Conservation (phyloP, 2,113 vertebrate genomes). For the Charadrius vociferus region DNA sequence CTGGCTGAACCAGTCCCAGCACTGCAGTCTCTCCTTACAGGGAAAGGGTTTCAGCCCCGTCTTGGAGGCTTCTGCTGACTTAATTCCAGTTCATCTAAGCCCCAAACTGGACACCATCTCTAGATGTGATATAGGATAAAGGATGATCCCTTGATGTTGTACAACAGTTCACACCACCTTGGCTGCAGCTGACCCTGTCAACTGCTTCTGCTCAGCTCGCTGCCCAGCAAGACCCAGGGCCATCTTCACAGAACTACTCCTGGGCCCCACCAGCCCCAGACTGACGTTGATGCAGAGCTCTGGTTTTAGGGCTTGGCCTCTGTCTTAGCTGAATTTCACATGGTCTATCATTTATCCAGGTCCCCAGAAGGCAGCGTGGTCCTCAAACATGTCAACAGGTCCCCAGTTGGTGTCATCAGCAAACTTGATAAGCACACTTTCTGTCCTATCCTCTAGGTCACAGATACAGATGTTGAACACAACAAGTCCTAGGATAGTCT, state of each 20-base stretch:
- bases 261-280: no score
- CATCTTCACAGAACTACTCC: not conserved
- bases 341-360: not conserved
- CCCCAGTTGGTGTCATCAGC: not conserved
- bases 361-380: not conserved
- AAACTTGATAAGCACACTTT: not conserved
- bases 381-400: not conserved
- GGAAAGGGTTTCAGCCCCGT: not conserved
- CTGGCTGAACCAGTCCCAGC: not conserved
- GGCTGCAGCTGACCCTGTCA: not conserved
- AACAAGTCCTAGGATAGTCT: not conserved
- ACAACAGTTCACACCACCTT: fast-evolving
- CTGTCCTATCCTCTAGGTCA: not conserved
- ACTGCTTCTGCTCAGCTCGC: not conserved
- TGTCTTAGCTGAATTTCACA: not conserved
- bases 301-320: not conserved
- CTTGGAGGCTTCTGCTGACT: not conserved
- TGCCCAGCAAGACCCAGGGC: not conserved
- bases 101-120: not conserved
- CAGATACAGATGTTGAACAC: not conserved
- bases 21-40: not conserved
- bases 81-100: not conserved
- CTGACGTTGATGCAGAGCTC: not conserved
- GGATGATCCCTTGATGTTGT: not conserved
- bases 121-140: not conserved